These are phyloP conservation scores for Myopa tessellatipennis DNA, from an alignment of 2,888 invertebrate species.

Conservation along the genomic window DNA sequence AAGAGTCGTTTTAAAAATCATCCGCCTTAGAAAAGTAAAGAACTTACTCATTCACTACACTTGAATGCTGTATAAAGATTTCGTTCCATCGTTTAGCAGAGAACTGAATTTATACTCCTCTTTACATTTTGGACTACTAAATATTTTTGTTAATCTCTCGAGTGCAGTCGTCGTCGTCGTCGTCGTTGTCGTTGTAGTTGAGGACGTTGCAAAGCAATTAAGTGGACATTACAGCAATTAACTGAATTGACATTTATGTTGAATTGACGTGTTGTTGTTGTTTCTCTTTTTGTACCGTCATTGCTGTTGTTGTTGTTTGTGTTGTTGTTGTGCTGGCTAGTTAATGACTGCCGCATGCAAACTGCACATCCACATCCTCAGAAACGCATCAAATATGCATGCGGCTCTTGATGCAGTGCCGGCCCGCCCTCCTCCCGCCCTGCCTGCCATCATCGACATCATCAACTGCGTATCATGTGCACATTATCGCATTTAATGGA, in stretches of 20 bases:
- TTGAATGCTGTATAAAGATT: no score
- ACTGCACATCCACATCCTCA: not conserved
- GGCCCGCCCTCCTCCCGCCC: not conserved
- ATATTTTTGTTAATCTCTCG: constrained; percentile 21
- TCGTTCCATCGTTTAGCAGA: no score
- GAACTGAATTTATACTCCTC: no score
- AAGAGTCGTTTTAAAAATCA: no score
- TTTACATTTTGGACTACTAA: no score
- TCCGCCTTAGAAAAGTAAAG: no score
- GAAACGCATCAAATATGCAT: constrained; percentile 33
- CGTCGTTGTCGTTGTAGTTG: not conserved
- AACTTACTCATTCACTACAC: no score
- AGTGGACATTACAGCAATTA: constrained; percentile 36
- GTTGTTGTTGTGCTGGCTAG: not conserved
- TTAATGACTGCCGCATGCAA: constrained; percentile 7
- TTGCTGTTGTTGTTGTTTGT: constrained; percentile 11
- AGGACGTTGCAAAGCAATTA: constrained; percentile 20
- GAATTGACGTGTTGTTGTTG: constrained; percentile 15
- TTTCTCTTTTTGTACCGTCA: not conserved
- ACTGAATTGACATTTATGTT: constrained; percentile 36
- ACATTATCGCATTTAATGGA: constrained; percentile 29
- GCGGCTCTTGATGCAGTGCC: not conserved
- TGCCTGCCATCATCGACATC: not conserved
- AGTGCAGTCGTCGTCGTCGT: constrained; percentile 9
- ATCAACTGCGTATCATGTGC: constrained; percentile 6